Evolutionary conservation across 2,888 invertebrate genomes (phyloP), one percentile per base, ranked within the genome.

Genomic region (Melanchra persicariae): DNA sequence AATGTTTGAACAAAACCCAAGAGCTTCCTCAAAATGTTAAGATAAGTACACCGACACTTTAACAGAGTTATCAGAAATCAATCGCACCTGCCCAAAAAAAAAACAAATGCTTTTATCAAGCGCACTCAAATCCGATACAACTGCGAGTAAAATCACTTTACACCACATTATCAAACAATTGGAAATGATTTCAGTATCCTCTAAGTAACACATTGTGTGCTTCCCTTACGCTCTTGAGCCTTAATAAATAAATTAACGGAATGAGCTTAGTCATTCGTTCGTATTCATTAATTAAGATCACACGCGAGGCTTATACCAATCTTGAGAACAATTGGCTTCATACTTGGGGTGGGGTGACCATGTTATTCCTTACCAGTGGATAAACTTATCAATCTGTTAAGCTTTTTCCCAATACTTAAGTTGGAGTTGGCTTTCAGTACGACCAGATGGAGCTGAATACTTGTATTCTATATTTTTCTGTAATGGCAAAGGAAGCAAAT

Each of bases 221-320:
- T 73, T 73, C 85, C 85, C 83, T 81, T 57, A 79, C 72, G 40
- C 34, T n/a, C n/a, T 75, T 12, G 84, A 83, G 82, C 83, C 83
- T 87, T 88, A 90, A 90, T 93, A 93, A 93, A 93, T 94, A 94
- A 94, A 94, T 95, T 94, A 94, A 93, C 90, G 89, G 90, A 95
- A 95, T 94, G 87, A 94, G 95, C 95, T 94, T 93, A 94, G 92
- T 95, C 95, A 95, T 94, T 95, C 95, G 90, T 94, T 93, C 92
- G 88, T 91, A 93, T 94, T 95, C 95, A 95, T 95, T 95, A 95
- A 95, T 95, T 95, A 95, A 95, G 95, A 94, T 95, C 95, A 95
- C 93, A 95, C 93, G 95, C 94, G 95, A 90, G 91, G 89, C 93
- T 94, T 94, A 93, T 93, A 94, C 94, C 95, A 95, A 95, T 95